phyloP scores from a whole-genome alignment of 2,888 invertebrate genomes.

The Leptopterna dolabrata region DNA sequence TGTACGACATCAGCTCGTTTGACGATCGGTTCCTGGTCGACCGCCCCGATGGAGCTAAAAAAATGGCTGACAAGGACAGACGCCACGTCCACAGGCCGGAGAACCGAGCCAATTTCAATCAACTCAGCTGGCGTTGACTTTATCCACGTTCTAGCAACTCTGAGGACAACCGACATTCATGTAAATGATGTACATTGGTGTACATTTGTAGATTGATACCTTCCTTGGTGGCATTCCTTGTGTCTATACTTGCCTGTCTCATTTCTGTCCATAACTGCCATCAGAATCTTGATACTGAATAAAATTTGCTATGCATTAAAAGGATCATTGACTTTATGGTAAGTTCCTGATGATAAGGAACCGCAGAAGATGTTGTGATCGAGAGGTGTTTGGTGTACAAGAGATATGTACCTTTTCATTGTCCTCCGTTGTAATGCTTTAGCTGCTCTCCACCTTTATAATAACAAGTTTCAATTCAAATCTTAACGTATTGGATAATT shows the following conservation, averaged over 20 bases:
- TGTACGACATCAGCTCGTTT: not conserved
- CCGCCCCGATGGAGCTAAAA: not conserved
- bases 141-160: not conserved
- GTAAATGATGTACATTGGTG: not conserved
- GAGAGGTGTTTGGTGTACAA: too few species aligned
- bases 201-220: not conserved
- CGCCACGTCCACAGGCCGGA: conserved; percentile 11
- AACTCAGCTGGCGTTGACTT: conserved; percentile 21
- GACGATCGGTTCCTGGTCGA: conserved; percentile 23
- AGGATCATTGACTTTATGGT: too few species aligned
- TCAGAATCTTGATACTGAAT: not conserved
- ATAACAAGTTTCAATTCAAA: too few species aligned
- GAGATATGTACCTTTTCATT: too few species aligned
- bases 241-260: not conserved
- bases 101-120: not conserved
- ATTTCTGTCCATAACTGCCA: not conserved
- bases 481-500: too few species aligned
- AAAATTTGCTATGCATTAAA: not conserved
- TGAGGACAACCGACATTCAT: not conserved
- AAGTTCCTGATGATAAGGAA: too few species aligned
- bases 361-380: too few species aligned
- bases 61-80: not conserved
- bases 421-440: too few species aligned
- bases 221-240: not conserved
- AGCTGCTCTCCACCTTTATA: too few species aligned